Base-by-base conservation (phyloP, 92 coral and sea anemone genomes). In the Phenganax subtilis region DNA sequence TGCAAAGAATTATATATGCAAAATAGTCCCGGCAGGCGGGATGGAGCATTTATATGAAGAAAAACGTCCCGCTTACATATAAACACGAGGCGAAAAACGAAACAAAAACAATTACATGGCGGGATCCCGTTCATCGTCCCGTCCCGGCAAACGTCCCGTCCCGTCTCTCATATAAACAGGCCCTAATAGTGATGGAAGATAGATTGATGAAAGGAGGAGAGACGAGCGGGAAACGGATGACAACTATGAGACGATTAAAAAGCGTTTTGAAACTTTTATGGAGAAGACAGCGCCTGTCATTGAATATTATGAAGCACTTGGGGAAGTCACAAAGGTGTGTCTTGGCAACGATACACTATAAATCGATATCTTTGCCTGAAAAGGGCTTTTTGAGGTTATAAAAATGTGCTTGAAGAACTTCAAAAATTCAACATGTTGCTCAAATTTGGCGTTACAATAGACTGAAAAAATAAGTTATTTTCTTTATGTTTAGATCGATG, bases 221-320 rank as follows among this genome's bases (percentile, higher is more conserved):
- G 68, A 87, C 97, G 0, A 96, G 99, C 57, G 97, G 91, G 31
- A 89, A 56, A 84, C 90, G 0, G 99, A 96, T 64, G 99, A 96
- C 81, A 96, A 96, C 76, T 55, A 85, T 15, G 97, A 96, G 60
- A 90, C 99, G 12, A 96, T 96, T 81, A 92, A 92, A 80, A 92
- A 96, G 80, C 88, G 99, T 53, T 96, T 96, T 75, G 58, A 81
- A 51, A 96, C 99, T 5, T 96, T 85, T 56, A 76, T 87, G 30
- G 98, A 90, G 83, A 96, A 96, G 67, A 96, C 99, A 0, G 53
- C 90, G 55, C 97, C 99, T 31, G 99, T 96, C 72, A 88, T 96
- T 55, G 92, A 89, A 74, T 91, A 90, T 64, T 96, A 92, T 67
- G 93, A 87, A 57, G 75, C 85, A 29, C 83, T 68, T 17, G 76